Base-by-base conservation (phyloP, 2,113 vertebrate genomes). In the Ctenomys sociabilis region DNA sequence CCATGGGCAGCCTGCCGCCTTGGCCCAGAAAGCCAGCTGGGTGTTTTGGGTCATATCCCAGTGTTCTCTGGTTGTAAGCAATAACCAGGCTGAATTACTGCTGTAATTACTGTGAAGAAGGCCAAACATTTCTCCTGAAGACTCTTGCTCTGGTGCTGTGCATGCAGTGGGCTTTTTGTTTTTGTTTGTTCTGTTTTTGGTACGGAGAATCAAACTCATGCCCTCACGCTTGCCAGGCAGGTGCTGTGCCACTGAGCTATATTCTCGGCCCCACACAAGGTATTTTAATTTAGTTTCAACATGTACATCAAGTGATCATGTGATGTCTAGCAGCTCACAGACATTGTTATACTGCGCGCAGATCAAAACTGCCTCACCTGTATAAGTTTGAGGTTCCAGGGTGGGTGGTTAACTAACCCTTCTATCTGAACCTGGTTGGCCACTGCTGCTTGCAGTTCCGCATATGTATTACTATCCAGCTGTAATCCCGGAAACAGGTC, bases 301-400 rank as follows among this genome's bases (percentile, higher is more conserved):
- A 21, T n/a, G n/a, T 57, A 82, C 26, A 77, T 32, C 61, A 45
- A 78, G 40, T n/a, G 26, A 35, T 81, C 70, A 59, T 28, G 88
- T 9, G 13, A 35, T 54, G 7, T 91, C 87, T 30, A 80, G 35
- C 8, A 32, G n/a, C 28, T 91, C 52, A 80, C 1, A 0, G 19
- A n/a, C 35, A 14, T 17, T 19, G 10, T 30, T 59, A 32, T 1
- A 66, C 49, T 45, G 22, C 22, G 54, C 80, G 87, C 1, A 82
- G 63, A 78, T 17, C 63, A 26, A 92, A 84, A 68, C 57, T 1
- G 22, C 35, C 97, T 90, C 97, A 98, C 98, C 98, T 99, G 98
- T 61, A 99, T 96, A 64, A 99, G 98, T 77, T 99, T 99, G 92
- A 99, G 98, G 93, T 99, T 99, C 99, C 99, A 99, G 12, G 99